These are phyloP conservation scores for Amblyteles armatorius DNA, from an alignment of 2,888 invertebrate genomes.

Conservation along the genomic window DNA sequence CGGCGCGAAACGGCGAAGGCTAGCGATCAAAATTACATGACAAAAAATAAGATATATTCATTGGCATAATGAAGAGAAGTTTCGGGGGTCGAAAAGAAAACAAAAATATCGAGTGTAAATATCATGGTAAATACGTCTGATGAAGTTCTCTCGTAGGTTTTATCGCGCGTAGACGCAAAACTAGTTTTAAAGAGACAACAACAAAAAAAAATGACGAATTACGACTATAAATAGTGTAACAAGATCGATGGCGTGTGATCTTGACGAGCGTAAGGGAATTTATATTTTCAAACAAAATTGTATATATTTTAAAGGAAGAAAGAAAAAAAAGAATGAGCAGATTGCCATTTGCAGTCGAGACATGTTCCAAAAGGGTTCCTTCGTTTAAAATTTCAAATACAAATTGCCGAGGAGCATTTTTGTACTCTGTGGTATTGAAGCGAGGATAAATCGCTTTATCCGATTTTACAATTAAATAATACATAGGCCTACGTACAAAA, in stretches of 20 bases:
- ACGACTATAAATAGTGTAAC: constrained; percentile 60
- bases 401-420: constrained; percentile 56
- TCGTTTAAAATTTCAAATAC: constrained; percentile 49
- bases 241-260: constrained; percentile 52
- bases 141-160: constrained; percentile 50
- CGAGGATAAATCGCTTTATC: constrained; percentile 10
- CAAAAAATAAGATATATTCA: constrained; percentile 48
- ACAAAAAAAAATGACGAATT: constrained; percentile 27
- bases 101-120: constrained; percentile 55
- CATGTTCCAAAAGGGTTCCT: constrained; percentile 34
- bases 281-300: constrained; percentile 65
- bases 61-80: constrained; percentile 54
- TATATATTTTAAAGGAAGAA: constrained; percentile 47
- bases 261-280: constrained; percentile 53
- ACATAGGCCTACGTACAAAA: constrained; percentile 60
- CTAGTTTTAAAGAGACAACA: constrained; percentile 41
- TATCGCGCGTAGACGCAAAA: constrained; percentile 41
- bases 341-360: constrained; percentile 23
- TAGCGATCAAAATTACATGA: constrained; percentile 29
- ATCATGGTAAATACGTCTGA: constrained; percentile 55
- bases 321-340: constrained; percentile 24
- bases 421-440: constrained; percentile 49
- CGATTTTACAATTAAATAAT: constrained; percentile 28
- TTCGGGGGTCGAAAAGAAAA: constrained; percentile 27
- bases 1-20: constrained; percentile 38